Evolutionary conservation across 2,888 invertebrate species (phyloP).

Genomic region (Synergus itoensis): DNA sequence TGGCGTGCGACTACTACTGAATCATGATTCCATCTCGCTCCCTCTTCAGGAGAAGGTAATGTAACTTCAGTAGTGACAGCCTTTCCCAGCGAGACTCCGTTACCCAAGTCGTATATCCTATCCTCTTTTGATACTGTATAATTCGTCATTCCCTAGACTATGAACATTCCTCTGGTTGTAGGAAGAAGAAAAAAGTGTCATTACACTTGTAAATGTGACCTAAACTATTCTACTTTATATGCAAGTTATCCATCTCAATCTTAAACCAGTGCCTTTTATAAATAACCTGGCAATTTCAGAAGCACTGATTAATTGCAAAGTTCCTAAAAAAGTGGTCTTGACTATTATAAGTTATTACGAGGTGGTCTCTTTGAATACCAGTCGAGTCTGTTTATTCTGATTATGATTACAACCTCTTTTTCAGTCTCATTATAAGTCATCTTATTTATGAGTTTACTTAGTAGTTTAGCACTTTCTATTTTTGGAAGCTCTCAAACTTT

Average conservation of each 20-base stretch:
- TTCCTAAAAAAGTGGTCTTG: slow-evolving; percentile 8
- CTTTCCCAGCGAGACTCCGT: slow-evolving; percentile 39
- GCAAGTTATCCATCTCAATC: slow-evolving; percentile 38
- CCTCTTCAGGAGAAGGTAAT: slow-evolving; percentile 19
- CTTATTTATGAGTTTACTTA: slow-evolving; percentile 8
- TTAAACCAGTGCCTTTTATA: slow-evolving; percentile 28
- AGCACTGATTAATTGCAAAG: slow-evolving; percentile 37
- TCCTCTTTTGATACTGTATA: slow-evolving; percentile 25
- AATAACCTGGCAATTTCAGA: slow-evolving; percentile 37
- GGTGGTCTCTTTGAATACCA: not conserved
- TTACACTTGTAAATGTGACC: slow-evolving; percentile 37
- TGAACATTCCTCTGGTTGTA: slow-evolving; percentile 33
- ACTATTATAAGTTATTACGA: slow-evolving; percentile 14
- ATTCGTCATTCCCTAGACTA: slow-evolving; percentile 37
- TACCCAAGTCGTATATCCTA: slow-evolving; percentile 31
- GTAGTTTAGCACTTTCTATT: not conserved
- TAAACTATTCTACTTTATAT: slow-evolving; percentile 36
- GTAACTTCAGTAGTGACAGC: slow-evolving; percentile 34
- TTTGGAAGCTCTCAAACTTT: not conserved
- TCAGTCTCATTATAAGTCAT: not conserved
- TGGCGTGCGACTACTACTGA: slow-evolving; percentile 30
- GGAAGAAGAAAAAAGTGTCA: slow-evolving; percentile 41
- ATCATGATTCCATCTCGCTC: slow-evolving; percentile 30
- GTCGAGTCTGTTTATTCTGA: not conserved
- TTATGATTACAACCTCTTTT: not conserved